A percentile compares a stretch with the other conserved stretches of the same genome.
These are phyloP conservation scores for Boulengeromyrus knoepffleri DNA, from an alignment of 2,113 vertebrate genomes.

Conservation along the genomic window DNA sequence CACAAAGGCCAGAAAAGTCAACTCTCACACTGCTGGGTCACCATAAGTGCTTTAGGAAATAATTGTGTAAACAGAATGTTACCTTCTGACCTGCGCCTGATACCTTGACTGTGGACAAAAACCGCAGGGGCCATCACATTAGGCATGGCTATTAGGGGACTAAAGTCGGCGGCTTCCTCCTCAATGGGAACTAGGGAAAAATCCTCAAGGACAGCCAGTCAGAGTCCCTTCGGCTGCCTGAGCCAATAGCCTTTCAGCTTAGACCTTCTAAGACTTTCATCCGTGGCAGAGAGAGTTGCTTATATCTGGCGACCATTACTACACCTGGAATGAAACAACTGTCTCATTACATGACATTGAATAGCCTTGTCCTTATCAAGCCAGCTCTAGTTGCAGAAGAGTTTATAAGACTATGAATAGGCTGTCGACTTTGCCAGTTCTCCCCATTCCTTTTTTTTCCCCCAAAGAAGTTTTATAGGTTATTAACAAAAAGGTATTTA, in stretches of 20 bases:
- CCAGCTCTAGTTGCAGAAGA: not conserved
- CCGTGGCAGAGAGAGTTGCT: slow-evolving; percentile 13
- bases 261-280: not conserved
- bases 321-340: not conserved
- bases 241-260: slow-evolving; percentile 1
- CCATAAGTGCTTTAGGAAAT: slow-evolving; percentile 85
- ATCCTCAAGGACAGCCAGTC: not conserved
- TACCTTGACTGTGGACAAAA: slow-evolving; percentile 78
- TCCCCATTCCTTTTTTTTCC: not conserved
- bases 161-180: slow-evolving; percentile 67
- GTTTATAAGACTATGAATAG: not conserved
- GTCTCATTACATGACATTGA: not conserved
- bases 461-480: not conserved
- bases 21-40: slow-evolving; percentile 75
- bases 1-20: slow-evolving; percentile 77
- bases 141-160: slow-evolving; percentile 86
- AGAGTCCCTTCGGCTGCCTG: not conserved
- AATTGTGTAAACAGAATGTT: slow-evolving; percentile 87
- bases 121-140: slow-evolving; percentile 70
- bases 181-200: slow-evolving; percentile 22
- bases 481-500: not conserved
- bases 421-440: not conserved
- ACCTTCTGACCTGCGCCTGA: slow-evolving; percentile 90
- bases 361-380: not conserved
- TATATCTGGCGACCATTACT: not conserved